Evolutionary conservation across 2,113 vertebrate species (phyloP).

Genomic region (Etheostoma spectabile): DNA sequence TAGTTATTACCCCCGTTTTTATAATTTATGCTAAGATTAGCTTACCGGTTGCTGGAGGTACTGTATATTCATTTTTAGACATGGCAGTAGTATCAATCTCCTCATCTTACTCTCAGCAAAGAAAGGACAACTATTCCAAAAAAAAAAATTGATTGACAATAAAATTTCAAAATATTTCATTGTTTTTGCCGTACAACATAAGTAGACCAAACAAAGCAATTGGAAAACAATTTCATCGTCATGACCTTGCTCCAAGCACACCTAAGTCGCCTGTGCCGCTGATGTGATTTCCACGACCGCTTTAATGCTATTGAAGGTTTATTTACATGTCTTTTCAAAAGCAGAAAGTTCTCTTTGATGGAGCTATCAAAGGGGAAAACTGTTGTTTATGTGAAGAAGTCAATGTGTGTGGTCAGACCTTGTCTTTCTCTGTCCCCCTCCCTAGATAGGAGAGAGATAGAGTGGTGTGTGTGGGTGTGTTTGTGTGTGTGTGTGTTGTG

Average conservation of each 20-base stretch:
- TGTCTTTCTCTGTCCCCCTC: background rate
- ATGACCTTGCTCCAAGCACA: slow-evolving; percentile 19
- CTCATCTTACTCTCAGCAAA: no score
- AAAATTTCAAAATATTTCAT: background rate
- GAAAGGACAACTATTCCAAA: background rate
- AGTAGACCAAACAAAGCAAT: background rate
- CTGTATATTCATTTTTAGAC: no score
- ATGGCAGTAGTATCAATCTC: no score
- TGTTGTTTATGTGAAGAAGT: slow-evolving; percentile 34
- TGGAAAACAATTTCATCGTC: background rate
- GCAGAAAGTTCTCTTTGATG: slow-evolving; percentile 53
- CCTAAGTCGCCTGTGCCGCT: slow-evolving; percentile 6
- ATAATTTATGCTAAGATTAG: no score
- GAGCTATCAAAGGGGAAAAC: slow-evolving; percentile 46
- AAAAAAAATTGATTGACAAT: background rate
- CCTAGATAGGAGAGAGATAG: no score
- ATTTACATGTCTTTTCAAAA: slow-evolving; percentile 54
- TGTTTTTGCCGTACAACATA: background rate
- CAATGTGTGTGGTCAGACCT: background rate
- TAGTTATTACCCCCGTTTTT: no score
- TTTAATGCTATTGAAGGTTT: slow-evolving; percentile 36
- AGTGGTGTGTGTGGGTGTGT: no score
- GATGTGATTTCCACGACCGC: slow-evolving; percentile 26
- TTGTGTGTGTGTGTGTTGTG: background rate
- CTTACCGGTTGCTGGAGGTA: no score